Base-by-base conservation (phyloP, 2,888 invertebrate genomes). In the Rhabditoides inermis region DNA sequence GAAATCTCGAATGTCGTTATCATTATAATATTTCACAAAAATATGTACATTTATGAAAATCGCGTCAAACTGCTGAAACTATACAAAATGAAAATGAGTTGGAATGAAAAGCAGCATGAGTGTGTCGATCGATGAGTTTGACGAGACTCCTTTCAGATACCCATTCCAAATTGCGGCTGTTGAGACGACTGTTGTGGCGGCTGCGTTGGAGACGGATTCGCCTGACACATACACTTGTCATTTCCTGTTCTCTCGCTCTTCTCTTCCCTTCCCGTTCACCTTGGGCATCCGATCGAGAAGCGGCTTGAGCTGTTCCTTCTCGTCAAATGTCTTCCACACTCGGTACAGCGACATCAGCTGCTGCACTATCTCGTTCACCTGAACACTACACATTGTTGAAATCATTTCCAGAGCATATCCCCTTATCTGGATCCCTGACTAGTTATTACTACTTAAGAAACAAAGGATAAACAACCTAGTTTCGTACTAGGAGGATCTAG, bases 311-410 rank as follows among this genome's bases (percentile, higher is more conserved):
- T n/a, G 23, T 23, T 42, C 49, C 30, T 42, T 42, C 15, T 49
- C 49, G 4, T 49, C 49, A 4, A 35, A 32, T 25, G 25, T 23
- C 49, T 49, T 41, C 49, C 49, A 49, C 22, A 25, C 35, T 5
- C 39, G 27, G 42, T 49, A 49, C 49, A 42, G 6, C 2, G 22
- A 22, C 6, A 22, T 41, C 32, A 49, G 23, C 32, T 18, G 30
- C 12, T 42, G 23, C 2, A 49, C 49, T 0, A 49, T 25, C n/a
- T 49, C 49, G 18, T 36, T 27, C 12, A 49, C 42, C 49, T 49
- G 41, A 2, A 32, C n/a, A n/a, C n/a, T 32, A 35, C 1, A 36
- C 5, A 39, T 37, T 35, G 15, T 48, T 25, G 25, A 37, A 46
- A 25, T 18, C 37, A 12, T 25, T 12, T 45, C 7, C 15, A 42